Conservation (phyloP, 2,888 invertebrate species). For the Odontothrips loti region DNA sequence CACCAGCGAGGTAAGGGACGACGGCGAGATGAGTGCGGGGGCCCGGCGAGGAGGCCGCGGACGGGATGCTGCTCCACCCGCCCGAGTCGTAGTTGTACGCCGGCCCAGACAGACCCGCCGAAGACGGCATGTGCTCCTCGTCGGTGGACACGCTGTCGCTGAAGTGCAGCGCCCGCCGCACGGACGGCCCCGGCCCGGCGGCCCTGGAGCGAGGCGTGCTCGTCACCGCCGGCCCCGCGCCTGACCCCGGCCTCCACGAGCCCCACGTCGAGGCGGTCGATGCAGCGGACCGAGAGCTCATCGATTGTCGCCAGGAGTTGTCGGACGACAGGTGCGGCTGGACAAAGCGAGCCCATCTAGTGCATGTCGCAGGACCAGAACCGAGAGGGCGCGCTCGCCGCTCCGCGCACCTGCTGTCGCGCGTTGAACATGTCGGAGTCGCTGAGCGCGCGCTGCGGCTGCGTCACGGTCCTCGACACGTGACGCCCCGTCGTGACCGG, state of each 20-base stretch:
- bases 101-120: background rate
- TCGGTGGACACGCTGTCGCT: background rate
- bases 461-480: background rate
- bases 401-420: background rate
- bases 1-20: background rate
- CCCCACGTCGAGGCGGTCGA: background rate
- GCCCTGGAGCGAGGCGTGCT: background rate
- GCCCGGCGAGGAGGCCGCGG: background rate
- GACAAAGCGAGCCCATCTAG: too few relatives aligned
- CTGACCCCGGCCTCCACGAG: background rate
- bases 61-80: background rate
- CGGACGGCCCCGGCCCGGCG: background rate
- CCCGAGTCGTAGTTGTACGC: background rate
- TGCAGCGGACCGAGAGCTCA: background rate
- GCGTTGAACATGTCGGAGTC: constrained; percentile 3
- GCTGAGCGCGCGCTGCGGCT: background rate
- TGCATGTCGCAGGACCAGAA: too few relatives aligned
- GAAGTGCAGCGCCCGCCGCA: background rate
- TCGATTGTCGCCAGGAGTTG: too few relatives aligned
- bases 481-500: background rate
- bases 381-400: too few relatives aligned
- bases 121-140: background rate
- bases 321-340: too few relatives aligned
- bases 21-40: background rate
- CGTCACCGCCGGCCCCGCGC: background rate